Conservation (phyloP, 2,888 invertebrate species). For the Patella caerulea region DNA sequence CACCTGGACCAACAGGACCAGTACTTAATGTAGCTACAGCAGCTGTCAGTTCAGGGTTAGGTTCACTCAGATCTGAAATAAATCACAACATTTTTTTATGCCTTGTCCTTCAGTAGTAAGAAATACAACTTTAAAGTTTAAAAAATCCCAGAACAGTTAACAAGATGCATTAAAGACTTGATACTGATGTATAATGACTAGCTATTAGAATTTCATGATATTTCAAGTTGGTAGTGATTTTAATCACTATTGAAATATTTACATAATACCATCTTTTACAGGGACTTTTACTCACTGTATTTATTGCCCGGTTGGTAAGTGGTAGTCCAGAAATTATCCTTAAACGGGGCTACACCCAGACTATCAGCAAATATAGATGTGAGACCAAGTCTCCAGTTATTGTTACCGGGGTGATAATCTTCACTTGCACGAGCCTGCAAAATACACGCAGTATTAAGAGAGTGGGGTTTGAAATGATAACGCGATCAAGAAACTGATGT, state of each 20-base stretch:
- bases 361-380: constrained; percentile 46
- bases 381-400: constrained; percentile 49
- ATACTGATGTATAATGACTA: too few species aligned
- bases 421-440: constrained; percentile 43
- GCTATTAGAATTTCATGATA: too few species aligned
- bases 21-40: constrained; percentile 49
- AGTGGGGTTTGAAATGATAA: neutral
- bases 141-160: too few species aligned
- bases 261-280: too few species aligned
- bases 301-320: constrained; percentile 44
- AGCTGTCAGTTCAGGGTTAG: constrained; percentile 39
- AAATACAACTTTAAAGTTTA: too few species aligned
- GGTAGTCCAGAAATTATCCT: constrained; percentile 56
- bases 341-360: constrained; percentile 48
- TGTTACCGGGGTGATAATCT: constrained; percentile 44
- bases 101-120: neutral
- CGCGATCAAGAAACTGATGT: neutral
- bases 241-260: too few species aligned
- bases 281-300: constrained; percentile 38
- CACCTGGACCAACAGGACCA: constrained; percentile 58
- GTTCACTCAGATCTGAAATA: constrained; percentile 31
- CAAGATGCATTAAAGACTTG: too few species aligned
- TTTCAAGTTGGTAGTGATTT: too few species aligned
- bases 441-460: neutral
- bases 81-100: neutral